Conservation (phyloP, 2,888 invertebrate genomes). For the Torymus auratus region DNA sequence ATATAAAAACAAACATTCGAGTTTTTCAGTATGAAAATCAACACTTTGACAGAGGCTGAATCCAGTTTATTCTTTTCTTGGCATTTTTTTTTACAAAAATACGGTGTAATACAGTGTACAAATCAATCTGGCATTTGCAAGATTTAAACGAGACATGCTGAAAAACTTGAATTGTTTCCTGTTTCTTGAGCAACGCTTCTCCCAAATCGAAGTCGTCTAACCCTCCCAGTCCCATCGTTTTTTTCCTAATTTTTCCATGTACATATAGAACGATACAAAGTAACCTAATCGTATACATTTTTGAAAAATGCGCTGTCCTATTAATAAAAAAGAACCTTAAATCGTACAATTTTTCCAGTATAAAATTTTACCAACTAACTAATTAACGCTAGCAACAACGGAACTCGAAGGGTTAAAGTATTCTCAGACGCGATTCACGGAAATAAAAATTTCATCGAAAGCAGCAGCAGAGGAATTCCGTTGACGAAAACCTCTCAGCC, state of each 20-base stretch:
- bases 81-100: conserved; percentile 16
- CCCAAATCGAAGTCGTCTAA: conserved; percentile 12
- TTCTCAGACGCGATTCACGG: background rate
- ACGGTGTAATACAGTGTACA: conserved; percentile 3
- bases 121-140: background rate
- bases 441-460: conserved; percentile 18
- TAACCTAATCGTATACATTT: too few species aligned
- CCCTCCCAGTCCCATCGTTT: conserved; percentile 10
- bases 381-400: background rate
- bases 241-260: background rate
- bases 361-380: background rate
- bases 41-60: conserved; percentile 12
- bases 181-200: conserved; percentile 25
- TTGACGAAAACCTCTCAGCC: conserved; percentile 10
- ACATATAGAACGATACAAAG: too few species aligned
- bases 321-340: too few species aligned
- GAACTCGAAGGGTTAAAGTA: conserved; percentile 20
- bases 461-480: conserved; percentile 20
- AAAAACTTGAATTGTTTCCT: conserved; percentile 46
- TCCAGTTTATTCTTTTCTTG: conserved; percentile 13
- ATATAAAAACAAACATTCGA: conserved; percentile 39
- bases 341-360: background rate
- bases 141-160: conserved; percentile 26
- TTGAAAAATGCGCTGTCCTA: too few species aligned
- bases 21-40: conserved; percentile 51